Conservation (phyloP, 2,797 vertebrate genomes). For the Coendou prehensilis region DNA sequence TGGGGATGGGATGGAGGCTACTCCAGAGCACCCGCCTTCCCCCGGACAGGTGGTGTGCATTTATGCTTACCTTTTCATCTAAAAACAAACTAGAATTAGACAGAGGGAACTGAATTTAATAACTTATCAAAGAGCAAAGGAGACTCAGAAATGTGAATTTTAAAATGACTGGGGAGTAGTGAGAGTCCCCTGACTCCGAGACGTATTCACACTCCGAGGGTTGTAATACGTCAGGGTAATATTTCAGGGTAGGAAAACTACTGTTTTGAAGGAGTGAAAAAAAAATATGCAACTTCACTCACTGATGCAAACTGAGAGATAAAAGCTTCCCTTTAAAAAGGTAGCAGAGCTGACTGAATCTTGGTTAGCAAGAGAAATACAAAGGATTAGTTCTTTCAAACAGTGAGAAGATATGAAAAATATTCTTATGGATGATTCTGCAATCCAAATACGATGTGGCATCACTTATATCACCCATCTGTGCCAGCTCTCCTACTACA, state of each 20-base stretch:
- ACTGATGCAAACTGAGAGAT: background rate
- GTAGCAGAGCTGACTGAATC: background rate
- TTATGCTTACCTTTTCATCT: background rate
- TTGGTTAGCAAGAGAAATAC: background rate
- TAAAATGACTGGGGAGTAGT: background rate
- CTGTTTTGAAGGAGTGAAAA: background rate
- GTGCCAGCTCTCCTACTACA: background rate
- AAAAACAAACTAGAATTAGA: background rate
- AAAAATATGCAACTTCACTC: background rate
- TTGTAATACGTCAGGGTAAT: background rate
- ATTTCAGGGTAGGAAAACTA: background rate
- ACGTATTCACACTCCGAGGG: background rate
- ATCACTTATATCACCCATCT: background rate
- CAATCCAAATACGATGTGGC: background rate
- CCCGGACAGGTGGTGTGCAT: background rate
- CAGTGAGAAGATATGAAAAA: background rate
- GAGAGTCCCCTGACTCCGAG: background rate
- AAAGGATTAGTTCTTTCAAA: background rate
- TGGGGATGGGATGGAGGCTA: background rate
- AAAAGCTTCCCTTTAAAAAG: background rate
- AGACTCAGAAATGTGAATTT: background rate
- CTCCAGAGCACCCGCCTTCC: rapidly evolving
- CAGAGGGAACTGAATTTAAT: background rate
- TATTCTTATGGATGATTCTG: background rate
- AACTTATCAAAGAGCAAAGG: background rate